These are phyloP conservation scores for Brachyptera putata DNA, from an alignment of 2,888 invertebrate species.

Conservation along the genomic window DNA sequence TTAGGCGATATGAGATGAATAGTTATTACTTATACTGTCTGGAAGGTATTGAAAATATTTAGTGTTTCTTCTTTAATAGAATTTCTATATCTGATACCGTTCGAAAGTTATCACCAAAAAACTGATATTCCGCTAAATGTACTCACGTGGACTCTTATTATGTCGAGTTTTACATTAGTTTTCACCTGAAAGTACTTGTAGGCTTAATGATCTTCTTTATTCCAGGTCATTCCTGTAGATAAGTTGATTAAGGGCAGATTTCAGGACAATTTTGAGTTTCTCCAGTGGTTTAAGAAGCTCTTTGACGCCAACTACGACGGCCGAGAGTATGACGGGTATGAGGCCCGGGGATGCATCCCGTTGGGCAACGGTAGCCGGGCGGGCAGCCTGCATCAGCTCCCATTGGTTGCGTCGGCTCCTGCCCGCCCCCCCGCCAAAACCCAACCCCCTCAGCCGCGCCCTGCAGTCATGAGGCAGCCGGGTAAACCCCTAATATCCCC, in stretches of 20 bases:
- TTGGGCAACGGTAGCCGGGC: slow-evolving; percentile 57
- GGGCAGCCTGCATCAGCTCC: slow-evolving; percentile 49
- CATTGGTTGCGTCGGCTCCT: slow-evolving; percentile 40
- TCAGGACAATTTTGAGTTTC: slow-evolving; percentile 99
- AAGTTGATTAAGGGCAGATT: slow-evolving; percentile 98
- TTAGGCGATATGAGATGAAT: too few species aligned
- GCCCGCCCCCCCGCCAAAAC: slow-evolving; percentile 23
- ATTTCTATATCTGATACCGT: too few species aligned
- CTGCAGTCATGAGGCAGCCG: slow-evolving; percentile 31
- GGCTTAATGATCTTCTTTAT: slow-evolving; percentile 36
- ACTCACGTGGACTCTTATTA: too few species aligned
- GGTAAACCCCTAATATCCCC: too few species aligned
- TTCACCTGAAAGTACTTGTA: too few species aligned
- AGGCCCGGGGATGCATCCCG: slow-evolving; percentile 77
- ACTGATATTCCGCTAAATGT: too few species aligned
- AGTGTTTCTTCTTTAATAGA: too few species aligned
- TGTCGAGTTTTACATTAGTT: too few species aligned
- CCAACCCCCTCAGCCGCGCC: slow-evolving; percentile 27
- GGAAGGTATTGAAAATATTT: too few species aligned
- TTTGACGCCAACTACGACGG: slow-evolving; percentile 99
- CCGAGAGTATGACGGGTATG: slow-evolving; percentile 89
- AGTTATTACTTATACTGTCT: too few species aligned
- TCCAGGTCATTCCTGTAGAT: slow-evolving; percentile 97
- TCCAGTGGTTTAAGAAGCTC: slow-evolving; percentile 99
- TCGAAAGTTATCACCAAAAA: too few species aligned